Base-by-base conservation (phyloP, 2,113 vertebrate species). In the Epinephelus moara region DNA sequence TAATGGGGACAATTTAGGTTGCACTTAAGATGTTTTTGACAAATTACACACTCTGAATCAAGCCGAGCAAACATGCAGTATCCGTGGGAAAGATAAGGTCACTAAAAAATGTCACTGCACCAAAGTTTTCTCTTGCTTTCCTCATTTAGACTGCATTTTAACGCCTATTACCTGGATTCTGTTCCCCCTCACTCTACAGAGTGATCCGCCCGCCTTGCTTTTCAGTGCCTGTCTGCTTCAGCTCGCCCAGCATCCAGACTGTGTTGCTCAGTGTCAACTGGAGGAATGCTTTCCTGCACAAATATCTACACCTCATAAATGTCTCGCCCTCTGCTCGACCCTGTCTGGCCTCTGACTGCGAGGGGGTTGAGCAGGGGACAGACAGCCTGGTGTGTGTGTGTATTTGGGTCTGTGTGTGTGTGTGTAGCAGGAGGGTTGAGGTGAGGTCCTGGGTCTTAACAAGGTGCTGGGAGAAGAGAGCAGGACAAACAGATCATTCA, bases 241-340 rank as follows among this genome's bases (percentile, higher is more conserved):
- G 84, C 86, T 90, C 81, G 57, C 83, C 91, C 88, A 91, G 93
- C 68, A 84, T 88, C 81, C 82, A 91, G 90, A 84, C 91, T 59
- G 82, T 68, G 71, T 89, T 91, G 89, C 85, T 89, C 87, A 84
- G 80, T 85, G 90, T 93, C 92, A 92, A 89, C 79, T 92, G 74
- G 77, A 86, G 81, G 86, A 93, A 93, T 89, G 91, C 87, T 89
- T 93, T 91, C 90, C 89, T 88, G 90, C 88, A 88, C 91, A 93
- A 94, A 94, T 93, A 93, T 93, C 90, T 90, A 84, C 94, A 95
- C 91, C 93, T 94, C 93, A 93, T 94, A 95, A 95, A 96, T 82
- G 89, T 93, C 94, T 93, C 88, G 57, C 90, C 92, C 91, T 90
- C 90, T 80, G 85, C 70, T 83, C 90, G 93, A 94, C 94, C 93